A percentile compares a stretch with the other conserved stretches of the same genome.
These are phyloP conservation scores for Podarcis cretensis DNA, from an alignment of 2,113 vertebrate species.

Conservation along the genomic window DNA sequence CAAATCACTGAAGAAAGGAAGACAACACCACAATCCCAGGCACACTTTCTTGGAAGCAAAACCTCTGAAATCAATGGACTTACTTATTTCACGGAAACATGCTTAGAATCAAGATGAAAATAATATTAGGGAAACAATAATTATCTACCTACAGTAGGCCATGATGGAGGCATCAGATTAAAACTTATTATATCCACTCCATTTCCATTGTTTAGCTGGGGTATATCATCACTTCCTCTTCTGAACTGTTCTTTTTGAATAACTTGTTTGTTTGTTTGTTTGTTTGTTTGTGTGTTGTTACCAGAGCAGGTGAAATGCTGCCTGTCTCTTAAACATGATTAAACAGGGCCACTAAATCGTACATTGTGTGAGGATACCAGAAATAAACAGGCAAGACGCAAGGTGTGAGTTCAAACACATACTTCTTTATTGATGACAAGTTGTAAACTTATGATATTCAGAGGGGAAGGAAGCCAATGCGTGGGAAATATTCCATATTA, in stretches of 20 bases:
- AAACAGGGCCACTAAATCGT: not conserved
- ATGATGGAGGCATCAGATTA: not conserved
- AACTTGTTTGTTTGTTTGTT: no score
- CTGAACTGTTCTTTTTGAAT: not conserved
- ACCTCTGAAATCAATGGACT: not conserved
- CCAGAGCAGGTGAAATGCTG: not conserved
- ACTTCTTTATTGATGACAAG: no score
- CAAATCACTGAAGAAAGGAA: not conserved
- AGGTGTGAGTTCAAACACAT: no score
- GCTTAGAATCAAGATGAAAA: not conserved
- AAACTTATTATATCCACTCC: not conserved
- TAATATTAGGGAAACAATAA: not conserved
- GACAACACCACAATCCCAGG: not conserved
- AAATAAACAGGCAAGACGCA: no score
- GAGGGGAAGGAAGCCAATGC: no score
- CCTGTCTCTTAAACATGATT: not conserved
- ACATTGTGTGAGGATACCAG: no score
- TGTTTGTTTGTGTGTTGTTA: no score
- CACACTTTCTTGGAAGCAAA: not conserved
- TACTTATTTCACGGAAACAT: not conserved
- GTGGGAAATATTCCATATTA: no score
- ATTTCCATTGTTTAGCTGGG: not conserved
- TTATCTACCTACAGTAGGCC: no score
- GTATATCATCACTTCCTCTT: not conserved
- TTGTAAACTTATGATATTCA: no score